Conservation (phyloP, 2,797 vertebrate species). For the Alauda arvensis region DNA sequence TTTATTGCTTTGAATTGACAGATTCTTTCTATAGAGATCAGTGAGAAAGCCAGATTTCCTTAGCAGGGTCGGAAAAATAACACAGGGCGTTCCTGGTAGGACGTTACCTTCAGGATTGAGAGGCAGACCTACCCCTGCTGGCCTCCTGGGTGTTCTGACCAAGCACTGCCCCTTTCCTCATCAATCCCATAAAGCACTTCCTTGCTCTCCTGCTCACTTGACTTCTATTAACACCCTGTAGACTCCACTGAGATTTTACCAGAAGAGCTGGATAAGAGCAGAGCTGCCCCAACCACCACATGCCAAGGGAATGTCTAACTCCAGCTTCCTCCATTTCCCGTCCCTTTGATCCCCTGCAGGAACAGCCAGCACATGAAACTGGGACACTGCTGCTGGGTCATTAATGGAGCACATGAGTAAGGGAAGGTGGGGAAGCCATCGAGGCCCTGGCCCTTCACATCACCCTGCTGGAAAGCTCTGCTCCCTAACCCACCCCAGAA, state of each 20-base stretch:
- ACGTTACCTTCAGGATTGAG: neutral
- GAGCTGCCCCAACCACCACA: neutral
- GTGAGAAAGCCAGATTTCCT: neutral
- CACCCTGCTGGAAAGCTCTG: neutral
- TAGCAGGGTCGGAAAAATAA: neutral
- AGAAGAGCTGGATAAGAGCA: neutral
- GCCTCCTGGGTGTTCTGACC: neutral
- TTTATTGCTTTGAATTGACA: neutral
- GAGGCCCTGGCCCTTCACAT: neutral
- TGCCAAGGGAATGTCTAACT: neutral
- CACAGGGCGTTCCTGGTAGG: neutral
- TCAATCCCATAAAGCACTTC: neutral
- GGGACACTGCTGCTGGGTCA: constrained; percentile 50
- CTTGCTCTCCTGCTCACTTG: neutral
- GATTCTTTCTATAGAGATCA: neutral
- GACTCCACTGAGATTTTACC: neutral
- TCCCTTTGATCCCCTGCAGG: constrained; percentile 34
- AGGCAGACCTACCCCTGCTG: neutral
- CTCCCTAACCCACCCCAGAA: constrained; percentile 32
- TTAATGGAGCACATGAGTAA: constrained; percentile 42
- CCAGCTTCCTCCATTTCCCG: neutral
- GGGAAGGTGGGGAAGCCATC: neutral
- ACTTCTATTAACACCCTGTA: neutral
- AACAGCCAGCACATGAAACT: constrained; percentile 33
- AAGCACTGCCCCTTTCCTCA: neutral